These are phyloP conservation scores for Ctenodactylus gundi DNA, from an alignment of 2,113 vertebrate genomes.

Conservation along the genomic window DNA sequence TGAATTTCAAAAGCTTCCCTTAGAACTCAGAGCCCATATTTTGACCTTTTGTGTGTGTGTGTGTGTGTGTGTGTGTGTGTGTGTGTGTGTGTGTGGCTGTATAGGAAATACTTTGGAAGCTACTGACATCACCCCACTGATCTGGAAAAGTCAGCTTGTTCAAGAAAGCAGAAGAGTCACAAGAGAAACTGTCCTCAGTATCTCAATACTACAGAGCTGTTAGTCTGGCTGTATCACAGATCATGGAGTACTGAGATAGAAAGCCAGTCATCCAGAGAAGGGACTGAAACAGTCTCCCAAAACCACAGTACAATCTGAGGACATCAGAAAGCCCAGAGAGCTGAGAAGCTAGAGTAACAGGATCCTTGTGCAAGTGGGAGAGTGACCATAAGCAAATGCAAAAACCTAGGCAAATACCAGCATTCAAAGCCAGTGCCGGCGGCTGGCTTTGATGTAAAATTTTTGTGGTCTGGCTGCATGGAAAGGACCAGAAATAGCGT, in stretches of 20 bases:
- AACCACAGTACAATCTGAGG: background rate
- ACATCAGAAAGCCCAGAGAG: background rate
- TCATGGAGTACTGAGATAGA: background rate
- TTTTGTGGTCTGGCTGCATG: background rate
- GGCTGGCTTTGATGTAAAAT: background rate
- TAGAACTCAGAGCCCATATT: slow-evolving; percentile 48
- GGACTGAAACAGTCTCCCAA: background rate
- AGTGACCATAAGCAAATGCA: background rate
- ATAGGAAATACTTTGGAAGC: background rate
- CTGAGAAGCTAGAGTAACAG: background rate
- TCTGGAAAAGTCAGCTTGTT: background rate
- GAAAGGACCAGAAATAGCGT: background rate
- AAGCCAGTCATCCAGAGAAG: background rate
- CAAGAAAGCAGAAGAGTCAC: background rate
- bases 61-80: no score
- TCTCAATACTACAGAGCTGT: background rate
- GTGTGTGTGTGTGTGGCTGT: no score
- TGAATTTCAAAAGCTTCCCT: slow-evolving; percentile 39
- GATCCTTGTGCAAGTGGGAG: background rate
- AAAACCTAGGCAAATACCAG: background rate
- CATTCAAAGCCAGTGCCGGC: background rate
- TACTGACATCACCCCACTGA: background rate
- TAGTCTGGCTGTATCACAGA: background rate
- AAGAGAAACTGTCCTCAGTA: background rate
- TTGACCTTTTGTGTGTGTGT: slow-evolving; percentile 45